Evolutionary conservation across 2,113 vertebrate genomes (phyloP).

Genomic region (Anguilla rostrata): DNA sequence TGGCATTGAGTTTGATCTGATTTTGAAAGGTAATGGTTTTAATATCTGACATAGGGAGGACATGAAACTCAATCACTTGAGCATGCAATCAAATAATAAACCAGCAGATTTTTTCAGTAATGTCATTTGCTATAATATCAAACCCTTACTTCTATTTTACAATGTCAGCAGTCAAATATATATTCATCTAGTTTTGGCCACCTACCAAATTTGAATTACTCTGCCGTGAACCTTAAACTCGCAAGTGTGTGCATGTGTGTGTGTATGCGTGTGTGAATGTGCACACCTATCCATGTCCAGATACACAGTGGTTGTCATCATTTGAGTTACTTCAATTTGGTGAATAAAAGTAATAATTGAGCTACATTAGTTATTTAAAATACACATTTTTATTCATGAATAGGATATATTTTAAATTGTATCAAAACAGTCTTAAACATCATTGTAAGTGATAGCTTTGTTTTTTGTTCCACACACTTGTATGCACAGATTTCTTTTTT

Average conservation of each 20-base stretch:
- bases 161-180: slow-evolving; percentile 19
- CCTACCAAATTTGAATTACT: slow-evolving; percentile 10
- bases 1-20: slow-evolving; percentile 7
- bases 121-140: slow-evolving; percentile 14
- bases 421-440: background rate
- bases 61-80: slow-evolving; percentile 10
- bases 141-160: slow-evolving; percentile 20
- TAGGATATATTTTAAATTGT: background rate
- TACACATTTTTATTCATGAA: background rate
- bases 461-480: background rate
- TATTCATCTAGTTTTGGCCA: background rate
- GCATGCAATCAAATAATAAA: slow-evolving; percentile 12
- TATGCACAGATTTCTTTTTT: no score
- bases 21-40: slow-evolving; percentile 15
- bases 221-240: background rate
- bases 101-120: slow-evolving; percentile 4
- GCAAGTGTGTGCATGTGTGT: background rate
- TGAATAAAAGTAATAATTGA: background rate
- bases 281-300: background rate
- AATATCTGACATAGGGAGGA: slow-evolving; percentile 4
- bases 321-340: no score
- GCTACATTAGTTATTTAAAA: background rate
- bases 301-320: background rate
- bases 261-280: background rate
- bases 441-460: background rate